Percentiles rank a stretch among this genome's conserved stretches.
phyloP scores from a whole-genome alignment of 2,113 vertebrate genomes.

The Bambusicola thoracicus region DNA sequence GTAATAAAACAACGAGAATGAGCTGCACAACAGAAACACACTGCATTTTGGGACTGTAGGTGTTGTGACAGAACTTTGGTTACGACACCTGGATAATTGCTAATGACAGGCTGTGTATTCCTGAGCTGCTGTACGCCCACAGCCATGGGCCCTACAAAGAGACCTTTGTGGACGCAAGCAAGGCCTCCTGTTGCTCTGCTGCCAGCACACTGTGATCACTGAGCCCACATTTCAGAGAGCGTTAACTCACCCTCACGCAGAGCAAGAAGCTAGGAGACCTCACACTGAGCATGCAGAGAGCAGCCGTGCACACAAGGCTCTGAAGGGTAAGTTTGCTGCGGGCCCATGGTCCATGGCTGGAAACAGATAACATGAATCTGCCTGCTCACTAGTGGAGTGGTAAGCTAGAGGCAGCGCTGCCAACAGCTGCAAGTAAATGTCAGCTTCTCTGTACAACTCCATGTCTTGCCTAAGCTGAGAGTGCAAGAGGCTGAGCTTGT shows the following conservation, averaged over 20 bases:
- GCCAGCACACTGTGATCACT: neutral
- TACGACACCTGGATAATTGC: neutral
- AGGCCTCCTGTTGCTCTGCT: neutral
- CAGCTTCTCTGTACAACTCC: accelerated
- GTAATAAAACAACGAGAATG: neutral
- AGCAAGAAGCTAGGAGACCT: neutral
- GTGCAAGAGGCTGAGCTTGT: neutral
- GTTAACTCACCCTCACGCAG: neutral
- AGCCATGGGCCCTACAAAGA: neutral
- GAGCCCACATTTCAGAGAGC: neutral
- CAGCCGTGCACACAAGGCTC: neutral
- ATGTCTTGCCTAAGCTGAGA: neutral
- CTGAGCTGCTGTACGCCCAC: neutral
- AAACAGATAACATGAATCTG: accelerated
- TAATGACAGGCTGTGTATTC: neutral
- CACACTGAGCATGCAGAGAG: neutral
- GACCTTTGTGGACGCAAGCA: neutral
- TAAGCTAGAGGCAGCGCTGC: neutral
- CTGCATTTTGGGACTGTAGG: neutral
- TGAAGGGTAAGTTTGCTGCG: neutral
- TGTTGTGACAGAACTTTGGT: neutral
- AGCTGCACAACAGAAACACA: neutral
- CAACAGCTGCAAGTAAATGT: neutral
- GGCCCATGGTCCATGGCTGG: neutral
- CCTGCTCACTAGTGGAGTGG: neutral